These are phyloP conservation scores for Gasterosteus nipponicus DNA, from an alignment of 2,113 vertebrate genomes.

Conservation along the genomic window DNA sequence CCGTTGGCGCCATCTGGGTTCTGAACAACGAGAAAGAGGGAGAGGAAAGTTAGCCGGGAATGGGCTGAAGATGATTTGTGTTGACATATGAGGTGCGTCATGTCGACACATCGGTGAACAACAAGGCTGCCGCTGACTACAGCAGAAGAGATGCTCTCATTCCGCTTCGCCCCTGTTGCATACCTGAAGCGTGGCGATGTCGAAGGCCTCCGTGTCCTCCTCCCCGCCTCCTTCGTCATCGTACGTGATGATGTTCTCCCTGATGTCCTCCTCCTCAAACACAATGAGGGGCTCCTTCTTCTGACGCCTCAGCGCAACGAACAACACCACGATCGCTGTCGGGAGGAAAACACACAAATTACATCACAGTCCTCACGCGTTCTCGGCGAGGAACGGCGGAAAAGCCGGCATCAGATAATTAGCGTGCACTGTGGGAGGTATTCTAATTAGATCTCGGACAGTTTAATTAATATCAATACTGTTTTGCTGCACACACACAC, in stretches of 20 bases:
- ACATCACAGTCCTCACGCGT: background rate
- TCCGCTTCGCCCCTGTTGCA: background rate
- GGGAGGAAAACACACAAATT: constrained; percentile 10
- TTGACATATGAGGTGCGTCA: background rate
- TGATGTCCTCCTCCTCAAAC: constrained; percentile 97
- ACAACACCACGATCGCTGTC: constrained; percentile 88
- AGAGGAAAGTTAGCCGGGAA: background rate
- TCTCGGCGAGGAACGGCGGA: constrained; percentile 1
- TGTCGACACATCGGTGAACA: background rate
- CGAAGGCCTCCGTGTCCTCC: constrained; percentile 97
- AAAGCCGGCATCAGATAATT: constrained; percentile 34
- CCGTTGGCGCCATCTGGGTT: constrained; percentile 97
- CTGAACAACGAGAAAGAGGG: constrained; percentile 64
- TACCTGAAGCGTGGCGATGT: constrained; percentile 92
- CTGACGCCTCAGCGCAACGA: constrained; percentile 94
- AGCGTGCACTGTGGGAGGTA: constrained; percentile 19
- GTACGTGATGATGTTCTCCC: constrained; percentile 98
- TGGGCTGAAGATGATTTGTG: background rate
- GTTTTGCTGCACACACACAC: constrained; percentile 15
- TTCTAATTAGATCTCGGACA: constrained; percentile 41
- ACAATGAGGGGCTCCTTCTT: constrained; percentile 97
- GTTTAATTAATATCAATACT: constrained; percentile 48
- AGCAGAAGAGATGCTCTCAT: background rate
- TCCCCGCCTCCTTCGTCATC: constrained; percentile 97
- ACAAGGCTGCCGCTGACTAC: background rate